Evolutionary conservation across 2,888 invertebrate species (phyloP).

Genomic region (Nysson spinosus): DNA sequence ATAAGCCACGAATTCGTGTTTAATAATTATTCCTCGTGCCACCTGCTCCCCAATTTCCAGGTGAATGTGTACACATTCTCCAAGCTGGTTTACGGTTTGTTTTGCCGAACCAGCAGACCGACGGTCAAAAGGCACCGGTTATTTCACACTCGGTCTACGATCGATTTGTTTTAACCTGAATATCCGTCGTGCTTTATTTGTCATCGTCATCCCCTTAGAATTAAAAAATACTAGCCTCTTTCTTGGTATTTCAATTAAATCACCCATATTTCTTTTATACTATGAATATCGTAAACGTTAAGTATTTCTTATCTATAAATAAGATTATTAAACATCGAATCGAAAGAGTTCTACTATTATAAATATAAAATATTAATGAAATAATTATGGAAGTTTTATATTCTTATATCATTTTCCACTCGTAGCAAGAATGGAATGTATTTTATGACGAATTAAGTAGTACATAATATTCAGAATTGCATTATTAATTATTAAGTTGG

Average conservation of each 20-base stretch:
- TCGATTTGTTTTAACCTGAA: constrained; percentile 54
- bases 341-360: no score
- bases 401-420: no score
- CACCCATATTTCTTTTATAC: neutral
- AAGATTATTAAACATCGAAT: no score
- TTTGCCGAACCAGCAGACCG: constrained; percentile 36
- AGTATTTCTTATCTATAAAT: no score
- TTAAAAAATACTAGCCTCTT: neutral
- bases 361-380: no score
- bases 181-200: constrained; percentile 8
- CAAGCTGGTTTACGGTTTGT: constrained; percentile 47
- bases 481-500: no score
- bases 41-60: constrained; percentile 31
- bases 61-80: constrained; percentile 30
- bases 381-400: no score
- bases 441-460: no score
- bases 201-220: neutral
- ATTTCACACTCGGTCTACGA: constrained; percentile 67
- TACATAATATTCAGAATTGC: no score
- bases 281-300: neutral
- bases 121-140: constrained; percentile 55
- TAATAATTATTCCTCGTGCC: constrained; percentile 46
- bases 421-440: no score
- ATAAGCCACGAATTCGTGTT: constrained; percentile 19
- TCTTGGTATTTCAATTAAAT: no score